Evolutionary conservation across 1,140 invertebrate species (phyloP), one percentile per base, ranked within the genome.

Genomic region (Drosophila parabipectinata): DNA sequence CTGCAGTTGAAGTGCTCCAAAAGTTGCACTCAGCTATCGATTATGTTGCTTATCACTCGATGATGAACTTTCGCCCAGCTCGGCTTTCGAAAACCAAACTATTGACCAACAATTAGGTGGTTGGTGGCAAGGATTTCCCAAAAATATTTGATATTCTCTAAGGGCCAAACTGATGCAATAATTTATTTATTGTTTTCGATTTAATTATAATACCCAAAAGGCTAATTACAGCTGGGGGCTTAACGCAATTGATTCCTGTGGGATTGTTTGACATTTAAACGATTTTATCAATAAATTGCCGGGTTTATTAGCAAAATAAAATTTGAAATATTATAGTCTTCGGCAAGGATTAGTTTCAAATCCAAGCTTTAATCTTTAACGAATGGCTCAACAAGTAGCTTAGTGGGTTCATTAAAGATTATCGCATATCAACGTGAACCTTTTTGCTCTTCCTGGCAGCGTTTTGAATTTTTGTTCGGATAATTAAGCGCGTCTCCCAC

Each of bases 401-500:
- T 12, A 12, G 2, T 4, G 10, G 3, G 3, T 37, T 37, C 34
- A 37, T 48, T 67, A 24, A 47, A 55, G 44, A 34, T 67, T 48
- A 67, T 67, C 58, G 59, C 47, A 67, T 63, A 63, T 66, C 62
- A n/a, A 8, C 18, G 21, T 7, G 4, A 12, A 39, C 9, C 34
- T 66, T 15, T 53, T 12, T 18, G 24, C 66, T 67, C 41, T 47
- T 47, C 50, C 64, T 41, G 1, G 14, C 50, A 39, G 24, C 45
- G 18, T 69, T 50, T 56, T 57, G 44, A 41, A 69, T 69, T 69
- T 69, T 69, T 21, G 1, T 21, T 15, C 6, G 14, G 63, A 57
- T 69, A 69, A 69, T 69, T 69, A 69, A 30, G 41, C 51, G 44
- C 64, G 48, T 69, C 66, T 69, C 66, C 66, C 66, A 69, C 66